Percentiles rank a stretch among this genome's conserved stretches.
Conservation (phyloP, 2,888 invertebrate species). For the Sthenelais limicola region DNA sequence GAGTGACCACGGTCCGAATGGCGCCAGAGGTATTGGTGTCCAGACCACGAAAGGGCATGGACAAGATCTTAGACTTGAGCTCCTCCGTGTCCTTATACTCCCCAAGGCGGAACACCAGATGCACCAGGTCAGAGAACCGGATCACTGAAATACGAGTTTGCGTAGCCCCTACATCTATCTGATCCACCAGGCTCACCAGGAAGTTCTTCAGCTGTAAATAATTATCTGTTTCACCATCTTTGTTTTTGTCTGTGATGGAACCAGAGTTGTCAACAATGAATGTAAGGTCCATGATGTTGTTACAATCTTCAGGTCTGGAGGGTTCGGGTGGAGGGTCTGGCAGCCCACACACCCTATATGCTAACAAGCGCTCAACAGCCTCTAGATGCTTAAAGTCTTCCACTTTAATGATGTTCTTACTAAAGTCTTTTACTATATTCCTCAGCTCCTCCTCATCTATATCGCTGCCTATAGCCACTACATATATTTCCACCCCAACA, state of each 20-base stretch:
- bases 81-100: not conserved
- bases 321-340: constrained; percentile 5
- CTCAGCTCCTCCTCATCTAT: constrained; percentile 14
- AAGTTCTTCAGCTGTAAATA: constrained; percentile 8
- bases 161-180: not conserved
- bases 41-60: constrained; percentile 11
- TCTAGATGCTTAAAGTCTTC: constrained; percentile 4
- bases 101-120: constrained; percentile 2
- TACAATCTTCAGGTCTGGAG: not conserved
- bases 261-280: constrained; percentile 25
- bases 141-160: not conserved
- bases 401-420: constrained; percentile 30
- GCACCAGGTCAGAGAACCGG: constrained; percentile 17
- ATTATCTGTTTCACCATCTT: too few species aligned
- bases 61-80: not conserved
- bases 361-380: not conserved
- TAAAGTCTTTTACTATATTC: not conserved
- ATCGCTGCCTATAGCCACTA: constrained; percentile 1
- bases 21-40: constrained; percentile 19
- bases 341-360: constrained; percentile 1
- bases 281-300: constrained; percentile 21
- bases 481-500: not conserved
- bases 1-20: not conserved
- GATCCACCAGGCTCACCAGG: constrained; percentile 1
- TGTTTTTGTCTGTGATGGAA: too few species aligned